Evolutionary conservation across 2,888 invertebrate genomes (phyloP).

Genomic region (Plemyria rubiginata): DNA sequence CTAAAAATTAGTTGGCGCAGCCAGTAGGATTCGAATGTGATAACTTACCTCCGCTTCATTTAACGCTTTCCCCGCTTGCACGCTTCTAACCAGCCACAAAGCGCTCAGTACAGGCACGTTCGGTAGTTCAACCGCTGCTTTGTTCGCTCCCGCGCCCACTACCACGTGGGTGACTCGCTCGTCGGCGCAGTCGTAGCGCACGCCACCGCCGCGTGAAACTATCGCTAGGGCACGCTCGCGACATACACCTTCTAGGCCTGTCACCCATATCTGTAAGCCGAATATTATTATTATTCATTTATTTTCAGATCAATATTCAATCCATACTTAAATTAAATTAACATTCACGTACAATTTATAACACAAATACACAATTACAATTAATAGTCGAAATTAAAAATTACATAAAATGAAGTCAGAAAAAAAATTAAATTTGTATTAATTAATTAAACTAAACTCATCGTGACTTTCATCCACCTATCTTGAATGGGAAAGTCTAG

Average conservation of each 20-base stretch:
- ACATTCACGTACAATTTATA: no score
- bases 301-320: no score
- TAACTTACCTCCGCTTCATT: constrained; percentile 61
- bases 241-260: constrained; percentile 62
- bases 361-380: no score
- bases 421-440: no score
- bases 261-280: constrained; percentile 67
- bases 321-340: no score
- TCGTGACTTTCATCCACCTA: no score
- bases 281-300: no score
- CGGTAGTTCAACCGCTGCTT: constrained; percentile 48
- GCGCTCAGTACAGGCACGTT: constrained; percentile 87
- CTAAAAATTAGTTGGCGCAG: constrained; percentile 9
- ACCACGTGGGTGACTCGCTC: constrained; percentile 92
- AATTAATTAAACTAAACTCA: no score
- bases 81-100: constrained; percentile 91
- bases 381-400: no score
- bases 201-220: constrained; percentile 90
- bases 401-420: no score
- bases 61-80: constrained; percentile 72
- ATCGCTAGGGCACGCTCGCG: constrained; percentile 70
- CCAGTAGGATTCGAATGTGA: background rate
- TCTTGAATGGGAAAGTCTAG: no score
- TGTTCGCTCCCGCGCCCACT: constrained; percentile 77
- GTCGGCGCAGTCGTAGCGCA: constrained; percentile 89